These are phyloP conservation scores for Pristionchus japonicus DNA, from an alignment of 2,888 invertebrate species.

Conservation along the genomic window DNA sequence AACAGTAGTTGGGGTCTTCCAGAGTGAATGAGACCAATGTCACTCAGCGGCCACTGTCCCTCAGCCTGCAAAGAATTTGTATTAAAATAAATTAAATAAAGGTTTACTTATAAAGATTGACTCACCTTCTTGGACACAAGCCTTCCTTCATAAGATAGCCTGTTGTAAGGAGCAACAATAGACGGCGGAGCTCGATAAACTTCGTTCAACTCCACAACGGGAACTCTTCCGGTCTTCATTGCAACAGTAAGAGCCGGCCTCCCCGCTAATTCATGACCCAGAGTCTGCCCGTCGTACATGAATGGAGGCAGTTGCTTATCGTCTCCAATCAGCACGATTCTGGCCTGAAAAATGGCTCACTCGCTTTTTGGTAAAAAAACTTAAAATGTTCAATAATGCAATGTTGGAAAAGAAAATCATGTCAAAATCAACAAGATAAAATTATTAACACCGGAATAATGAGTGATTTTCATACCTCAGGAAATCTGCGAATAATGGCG, in stretches of 20 bases:
- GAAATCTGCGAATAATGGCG: background rate
- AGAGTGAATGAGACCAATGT: background rate
- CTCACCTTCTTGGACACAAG: background rate
- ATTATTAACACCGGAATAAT: background rate
- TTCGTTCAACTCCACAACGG: background rate
- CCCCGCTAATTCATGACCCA: background rate
- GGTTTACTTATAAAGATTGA: too few species aligned
- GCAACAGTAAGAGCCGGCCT: background rate
- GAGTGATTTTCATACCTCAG: background rate
- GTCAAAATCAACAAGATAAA: too few species aligned
- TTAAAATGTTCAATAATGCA: too few species aligned
- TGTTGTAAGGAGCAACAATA: slow-evolving; percentile 27
- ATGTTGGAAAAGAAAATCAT: too few species aligned
- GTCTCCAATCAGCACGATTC: slow-evolving; percentile 18
- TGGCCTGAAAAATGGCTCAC: background rate
- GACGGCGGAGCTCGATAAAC: slow-evolving; percentile 18
- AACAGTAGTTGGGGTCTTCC: background rate
- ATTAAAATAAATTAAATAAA: too few species aligned
- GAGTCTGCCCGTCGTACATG: background rate
- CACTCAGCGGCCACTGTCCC: too few species aligned
- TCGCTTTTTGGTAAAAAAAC: too few species aligned
- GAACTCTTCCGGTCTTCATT: background rate
- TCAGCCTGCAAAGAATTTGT: too few species aligned
- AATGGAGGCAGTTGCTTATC: background rate
- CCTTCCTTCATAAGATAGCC: background rate